These are phyloP conservation scores for Nomada hirtipes DNA, from an alignment of 2,888 invertebrate genomes.

Conservation along the genomic window DNA sequence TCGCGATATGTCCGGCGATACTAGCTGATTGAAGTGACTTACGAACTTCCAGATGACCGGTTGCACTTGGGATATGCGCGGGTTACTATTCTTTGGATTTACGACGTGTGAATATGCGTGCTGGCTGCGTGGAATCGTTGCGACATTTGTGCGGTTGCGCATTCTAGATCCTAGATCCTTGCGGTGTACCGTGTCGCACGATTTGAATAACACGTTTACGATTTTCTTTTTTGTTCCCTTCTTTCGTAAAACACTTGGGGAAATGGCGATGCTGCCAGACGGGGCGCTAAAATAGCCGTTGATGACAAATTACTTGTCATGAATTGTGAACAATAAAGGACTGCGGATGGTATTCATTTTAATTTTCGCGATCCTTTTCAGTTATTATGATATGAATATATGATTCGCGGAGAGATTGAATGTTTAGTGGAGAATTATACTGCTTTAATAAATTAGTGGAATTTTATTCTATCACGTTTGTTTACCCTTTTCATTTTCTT, in stretches of 20 bases:
- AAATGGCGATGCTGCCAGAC: background rate
- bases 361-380: background rate
- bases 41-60: slow-evolving; percentile 61
- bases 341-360: background rate
- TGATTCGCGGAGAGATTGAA: no score
- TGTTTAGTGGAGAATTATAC: no score
- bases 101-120: slow-evolving; percentile 53
- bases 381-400: no score
- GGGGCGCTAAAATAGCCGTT: background rate
- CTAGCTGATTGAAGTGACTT: slow-evolving; percentile 59
- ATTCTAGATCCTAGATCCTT: slow-evolving; percentile 55
- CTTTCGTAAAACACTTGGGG: background rate
- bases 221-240: background rate
- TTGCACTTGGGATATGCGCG: slow-evolving; percentile 49
- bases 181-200: slow-evolving; percentile 30
- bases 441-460: no score
- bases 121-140: slow-evolving; percentile 44
- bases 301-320: background rate
- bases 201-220: slow-evolving; percentile 53
- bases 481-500: no score
- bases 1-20: slow-evolving; percentile 48
- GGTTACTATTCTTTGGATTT: slow-evolving; percentile 58
- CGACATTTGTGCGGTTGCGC: slow-evolving; percentile 53
- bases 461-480: no score
- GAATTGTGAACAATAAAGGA: background rate